Evolutionary conservation across 2,113 vertebrate genomes (phyloP).

Genomic region (Vimba vimba): DNA sequence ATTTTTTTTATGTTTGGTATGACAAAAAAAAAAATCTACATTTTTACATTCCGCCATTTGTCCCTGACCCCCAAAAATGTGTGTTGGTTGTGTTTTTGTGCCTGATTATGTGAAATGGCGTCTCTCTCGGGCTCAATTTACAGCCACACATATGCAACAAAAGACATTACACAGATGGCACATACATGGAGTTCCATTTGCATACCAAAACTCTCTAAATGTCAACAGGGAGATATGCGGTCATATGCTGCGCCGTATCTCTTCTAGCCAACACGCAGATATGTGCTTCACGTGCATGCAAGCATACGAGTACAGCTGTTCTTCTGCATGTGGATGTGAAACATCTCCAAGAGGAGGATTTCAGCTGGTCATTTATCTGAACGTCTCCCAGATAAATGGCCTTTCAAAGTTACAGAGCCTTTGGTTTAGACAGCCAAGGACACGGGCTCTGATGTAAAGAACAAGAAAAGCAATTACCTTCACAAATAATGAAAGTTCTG

Average conservation of each 20-base stretch:
- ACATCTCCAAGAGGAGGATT: neutral
- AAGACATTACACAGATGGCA: conserved; percentile 61
- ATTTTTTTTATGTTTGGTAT: neutral
- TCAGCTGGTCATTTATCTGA: conserved; percentile 4
- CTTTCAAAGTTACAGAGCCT: conserved; percentile 5
- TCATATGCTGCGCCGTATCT: conserved; percentile 47
- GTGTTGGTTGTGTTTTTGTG: conserved; percentile 10
- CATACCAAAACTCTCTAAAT: conserved; percentile 57
- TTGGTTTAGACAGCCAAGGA: neutral
- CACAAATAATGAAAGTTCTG: neutral
- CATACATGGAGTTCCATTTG: conserved; percentile 50
- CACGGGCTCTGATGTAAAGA: neutral
- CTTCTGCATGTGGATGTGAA: neutral
- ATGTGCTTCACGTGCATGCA: conserved; percentile 12
- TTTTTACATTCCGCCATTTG: neutral
- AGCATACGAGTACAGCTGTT: conserved; percentile 21
- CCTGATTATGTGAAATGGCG: conserved; percentile 44
- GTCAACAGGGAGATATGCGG: conserved; percentile 60
- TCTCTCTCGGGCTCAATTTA: conserved; percentile 54
- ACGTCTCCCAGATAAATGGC: neutral
- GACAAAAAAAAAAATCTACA: too few relatives aligned
- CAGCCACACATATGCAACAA: conserved; percentile 41
- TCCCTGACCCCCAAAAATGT: neutral
- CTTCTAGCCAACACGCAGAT: conserved; percentile 7
- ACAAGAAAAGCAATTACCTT: neutral